Percentiles rank a stretch among this genome's conserved stretches.
Evolutionary conservation across 2,113 vertebrate species (phyloP).

Genomic region (Oreamnos americanus): DNA sequence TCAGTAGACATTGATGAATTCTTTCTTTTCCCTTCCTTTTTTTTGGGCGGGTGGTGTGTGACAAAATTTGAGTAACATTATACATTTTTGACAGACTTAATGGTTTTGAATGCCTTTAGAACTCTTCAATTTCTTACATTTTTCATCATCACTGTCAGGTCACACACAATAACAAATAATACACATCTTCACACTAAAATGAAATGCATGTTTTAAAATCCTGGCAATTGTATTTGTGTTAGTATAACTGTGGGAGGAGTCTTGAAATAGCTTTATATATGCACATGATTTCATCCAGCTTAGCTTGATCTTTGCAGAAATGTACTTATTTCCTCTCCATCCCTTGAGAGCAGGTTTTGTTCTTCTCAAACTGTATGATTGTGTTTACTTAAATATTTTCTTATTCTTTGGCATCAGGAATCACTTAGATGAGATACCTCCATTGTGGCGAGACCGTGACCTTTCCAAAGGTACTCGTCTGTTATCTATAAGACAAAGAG

Average conservation of each 20-base stretch:
- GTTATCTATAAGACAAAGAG: slow-evolving; percentile 90
- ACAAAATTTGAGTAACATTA: slow-evolving; percentile 4
- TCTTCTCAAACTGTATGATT: slow-evolving; percentile 65
- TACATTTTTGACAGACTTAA: slow-evolving; percentile 55
- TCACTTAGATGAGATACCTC: slow-evolving; percentile 87
- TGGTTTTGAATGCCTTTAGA: slow-evolving; percentile 66
- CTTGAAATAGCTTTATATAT: slow-evolving; percentile 68
- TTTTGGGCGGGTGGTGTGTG: background rate
- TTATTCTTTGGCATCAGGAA: slow-evolving; percentile 83
- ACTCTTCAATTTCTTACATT: slow-evolving; percentile 53
- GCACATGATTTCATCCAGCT: slow-evolving; percentile 61
- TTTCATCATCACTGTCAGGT: slow-evolving; percentile 30
- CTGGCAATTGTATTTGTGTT: slow-evolving; percentile 69
- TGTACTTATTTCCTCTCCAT: slow-evolving; percentile 64
- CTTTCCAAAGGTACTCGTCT: slow-evolving; percentile 92
- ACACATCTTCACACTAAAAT: slow-evolving; percentile 62
- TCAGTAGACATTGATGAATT: slow-evolving; percentile 58
- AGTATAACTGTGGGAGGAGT: slow-evolving; percentile 66
- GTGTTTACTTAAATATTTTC: slow-evolving; percentile 74
- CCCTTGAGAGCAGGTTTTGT: slow-evolving; percentile 51
- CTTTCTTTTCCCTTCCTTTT: slow-evolving; percentile 62
- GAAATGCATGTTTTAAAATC: slow-evolving; percentile 75
- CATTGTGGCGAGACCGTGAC: slow-evolving; percentile 95
- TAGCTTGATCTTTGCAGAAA: slow-evolving; percentile 61
- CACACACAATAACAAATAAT: slow-evolving; percentile 67